Evolutionary conservation across 2,113 vertebrate genomes (phyloP).

Genomic region (Centropristis striata): DNA sequence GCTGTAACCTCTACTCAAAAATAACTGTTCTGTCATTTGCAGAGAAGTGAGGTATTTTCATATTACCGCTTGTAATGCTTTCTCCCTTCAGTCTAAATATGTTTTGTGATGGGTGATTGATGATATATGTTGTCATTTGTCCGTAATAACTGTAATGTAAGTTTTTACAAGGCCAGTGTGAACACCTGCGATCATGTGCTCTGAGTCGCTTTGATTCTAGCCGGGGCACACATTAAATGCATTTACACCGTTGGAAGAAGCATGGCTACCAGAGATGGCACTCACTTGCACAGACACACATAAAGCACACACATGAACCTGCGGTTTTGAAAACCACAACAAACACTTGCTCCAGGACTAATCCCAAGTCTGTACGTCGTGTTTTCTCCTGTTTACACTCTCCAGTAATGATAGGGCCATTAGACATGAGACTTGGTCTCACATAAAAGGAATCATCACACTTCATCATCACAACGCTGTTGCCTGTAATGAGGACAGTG

Average conservation of each 20-base stretch:
- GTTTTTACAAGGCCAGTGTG: constrained; percentile 30
- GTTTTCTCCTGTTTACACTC: constrained; percentile 76
- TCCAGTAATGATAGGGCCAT: constrained; percentile 67
- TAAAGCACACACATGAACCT: constrained; percentile 49
- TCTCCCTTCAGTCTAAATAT: constrained; percentile 22
- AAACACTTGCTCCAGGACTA: constrained; percentile 59
- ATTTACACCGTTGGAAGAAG: constrained; percentile 34
- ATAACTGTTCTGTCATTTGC: neutral
- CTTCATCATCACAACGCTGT: constrained; percentile 61
- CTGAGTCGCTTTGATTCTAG: constrained; percentile 40
- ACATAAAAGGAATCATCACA: constrained; percentile 71
- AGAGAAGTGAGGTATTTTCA: constrained; percentile 5
- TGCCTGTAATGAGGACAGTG: constrained; percentile 61
- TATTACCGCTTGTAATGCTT: neutral
- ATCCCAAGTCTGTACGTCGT: constrained; percentile 63
- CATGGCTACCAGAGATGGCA: constrained; percentile 33
- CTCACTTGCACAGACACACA: constrained; percentile 26
- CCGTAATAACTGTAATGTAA: constrained; percentile 18
- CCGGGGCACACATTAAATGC: constrained; percentile 18
- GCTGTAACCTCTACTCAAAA: neutral
- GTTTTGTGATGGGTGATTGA: constrained; percentile 34
- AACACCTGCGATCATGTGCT: constrained; percentile 44
- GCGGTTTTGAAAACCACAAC: constrained; percentile 70
- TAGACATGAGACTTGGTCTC: constrained; percentile 66
- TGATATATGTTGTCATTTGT: constrained; percentile 35